Conservation (phyloP, 2,797 vertebrate species). For the Protonibea diacanthus region DNA sequence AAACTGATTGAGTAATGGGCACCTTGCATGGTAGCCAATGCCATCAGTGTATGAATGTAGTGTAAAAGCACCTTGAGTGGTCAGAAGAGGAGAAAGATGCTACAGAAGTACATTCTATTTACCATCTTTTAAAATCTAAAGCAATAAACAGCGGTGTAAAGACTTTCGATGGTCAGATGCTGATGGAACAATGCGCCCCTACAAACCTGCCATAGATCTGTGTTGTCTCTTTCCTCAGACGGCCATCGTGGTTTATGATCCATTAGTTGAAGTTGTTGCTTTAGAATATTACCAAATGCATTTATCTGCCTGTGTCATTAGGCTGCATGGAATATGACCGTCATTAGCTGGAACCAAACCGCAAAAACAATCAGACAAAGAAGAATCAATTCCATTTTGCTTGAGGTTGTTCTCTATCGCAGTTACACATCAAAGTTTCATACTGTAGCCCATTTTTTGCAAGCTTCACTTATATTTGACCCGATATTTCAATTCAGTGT, state of each 20-base stretch:
- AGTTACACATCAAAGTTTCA: not conserved
- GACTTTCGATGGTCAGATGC: not conserved
- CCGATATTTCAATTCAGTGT: not conserved
- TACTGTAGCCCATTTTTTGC: not conserved
- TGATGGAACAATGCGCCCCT: conserved; percentile 5
- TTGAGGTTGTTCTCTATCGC: not conserved
- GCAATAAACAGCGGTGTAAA: not conserved
- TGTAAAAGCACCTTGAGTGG: too few relatives aligned
- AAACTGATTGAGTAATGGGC: too few relatives aligned
- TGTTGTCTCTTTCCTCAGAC: not conserved
- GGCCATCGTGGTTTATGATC: not conserved
- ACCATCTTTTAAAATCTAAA: not conserved
- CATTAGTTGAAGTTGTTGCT: conserved; percentile 16
- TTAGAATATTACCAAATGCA: conserved; percentile 10
- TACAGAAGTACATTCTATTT: too few relatives aligned
- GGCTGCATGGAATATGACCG: conserved; percentile 12
- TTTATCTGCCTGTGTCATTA: conserved; percentile 23
- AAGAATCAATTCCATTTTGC: conserved; percentile 4
- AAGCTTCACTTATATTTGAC: not conserved
- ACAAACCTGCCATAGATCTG: not conserved
- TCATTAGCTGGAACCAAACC: conserved; percentile 23
- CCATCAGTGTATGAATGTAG: too few relatives aligned
- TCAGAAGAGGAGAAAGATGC: too few relatives aligned
- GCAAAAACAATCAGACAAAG: conserved; percentile 1
- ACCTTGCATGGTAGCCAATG: too few relatives aligned